These are phyloP conservation scores for Cephalophus harveyi DNA, from an alignment of 2,113 vertebrate genomes.

Conservation along the genomic window DNA sequence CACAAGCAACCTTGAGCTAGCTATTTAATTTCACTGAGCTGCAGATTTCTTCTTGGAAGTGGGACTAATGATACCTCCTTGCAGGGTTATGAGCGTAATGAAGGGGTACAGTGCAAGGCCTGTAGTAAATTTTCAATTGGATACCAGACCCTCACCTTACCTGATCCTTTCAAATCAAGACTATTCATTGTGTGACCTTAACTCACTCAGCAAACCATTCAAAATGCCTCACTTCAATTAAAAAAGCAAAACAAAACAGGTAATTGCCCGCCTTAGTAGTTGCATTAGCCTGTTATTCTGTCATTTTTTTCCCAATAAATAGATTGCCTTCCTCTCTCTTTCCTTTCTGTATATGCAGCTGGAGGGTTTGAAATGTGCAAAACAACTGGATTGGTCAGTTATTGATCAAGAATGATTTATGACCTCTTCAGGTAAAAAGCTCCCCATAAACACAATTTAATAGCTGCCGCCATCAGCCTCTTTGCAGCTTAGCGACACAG, in stretches of 20 bases:
- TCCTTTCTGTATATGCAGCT: constrained; percentile 39
- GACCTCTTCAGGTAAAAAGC: constrained; percentile 68
- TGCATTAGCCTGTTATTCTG: constrained; percentile 9
- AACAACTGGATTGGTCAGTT: constrained; percentile 67
- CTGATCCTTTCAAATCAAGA: background rate
- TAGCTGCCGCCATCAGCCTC: constrained; percentile 27
- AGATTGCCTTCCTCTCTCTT: constrained; percentile 3
- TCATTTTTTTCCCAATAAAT: constrained; percentile 47
- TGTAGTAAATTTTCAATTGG: background rate
- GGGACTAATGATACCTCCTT: no score
- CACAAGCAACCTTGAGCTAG: background rate
- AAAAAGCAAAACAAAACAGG: background rate
- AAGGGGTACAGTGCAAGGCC: background rate
- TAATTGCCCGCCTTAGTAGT: constrained; percentile 15
- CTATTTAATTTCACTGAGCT: background rate
- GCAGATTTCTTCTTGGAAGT: no score
- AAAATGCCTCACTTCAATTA: background rate
- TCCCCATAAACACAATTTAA: constrained; percentile 75
- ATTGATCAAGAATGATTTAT: constrained; percentile 78
- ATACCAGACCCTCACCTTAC: background rate
- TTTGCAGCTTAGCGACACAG: constrained; percentile 52
- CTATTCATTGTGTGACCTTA: background rate
- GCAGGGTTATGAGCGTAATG: background rate
- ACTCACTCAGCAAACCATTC: constrained; percentile 14
- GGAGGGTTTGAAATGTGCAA: constrained; percentile 55